These are phyloP conservation scores for Spilogale gracilis DNA, from an alignment of 2,113 vertebrate genomes.

Conservation along the genomic window DNA sequence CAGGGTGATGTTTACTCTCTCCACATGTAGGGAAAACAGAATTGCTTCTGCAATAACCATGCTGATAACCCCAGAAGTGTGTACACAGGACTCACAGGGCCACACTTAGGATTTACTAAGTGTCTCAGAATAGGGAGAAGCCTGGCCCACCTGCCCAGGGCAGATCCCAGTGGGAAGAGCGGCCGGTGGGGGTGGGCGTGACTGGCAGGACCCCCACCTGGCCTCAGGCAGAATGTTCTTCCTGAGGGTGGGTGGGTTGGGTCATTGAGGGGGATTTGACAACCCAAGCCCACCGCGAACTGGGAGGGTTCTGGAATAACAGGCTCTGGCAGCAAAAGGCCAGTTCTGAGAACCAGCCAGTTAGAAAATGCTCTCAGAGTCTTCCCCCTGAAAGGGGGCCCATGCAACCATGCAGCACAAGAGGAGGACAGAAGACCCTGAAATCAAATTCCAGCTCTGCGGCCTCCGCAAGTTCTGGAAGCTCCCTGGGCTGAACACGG, in stretches of 20 bases:
- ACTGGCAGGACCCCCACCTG: background rate
- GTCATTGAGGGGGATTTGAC: background rate
- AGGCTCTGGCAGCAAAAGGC: background rate
- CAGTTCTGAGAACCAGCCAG: background rate
- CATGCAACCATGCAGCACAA: background rate
- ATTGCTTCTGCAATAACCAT: conserved; percentile 76
- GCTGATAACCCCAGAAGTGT: background rate
- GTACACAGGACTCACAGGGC: background rate
- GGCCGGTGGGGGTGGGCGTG: background rate
- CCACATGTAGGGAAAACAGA: conserved; percentile 61
- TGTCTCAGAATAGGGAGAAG: background rate
- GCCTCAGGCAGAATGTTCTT: background rate
- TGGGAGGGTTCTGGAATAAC: background rate
- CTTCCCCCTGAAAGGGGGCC: background rate
- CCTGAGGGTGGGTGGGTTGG: fast-evolving
- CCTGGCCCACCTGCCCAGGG: background rate
- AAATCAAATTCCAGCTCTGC: background rate
- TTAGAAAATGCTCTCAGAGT: background rate
- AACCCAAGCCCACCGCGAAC: background rate
- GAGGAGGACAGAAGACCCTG: background rate
- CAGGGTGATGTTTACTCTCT: conserved; percentile 58
- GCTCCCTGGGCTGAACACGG: background rate
- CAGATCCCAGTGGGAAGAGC: background rate
- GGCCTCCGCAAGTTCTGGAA: background rate
- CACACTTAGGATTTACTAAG: background rate